Percentiles rank a stretch among this genome's conserved stretches.
Evolutionary conservation across 2,113 vertebrate species (phyloP).

Genomic region (Myotis davidii): DNA sequence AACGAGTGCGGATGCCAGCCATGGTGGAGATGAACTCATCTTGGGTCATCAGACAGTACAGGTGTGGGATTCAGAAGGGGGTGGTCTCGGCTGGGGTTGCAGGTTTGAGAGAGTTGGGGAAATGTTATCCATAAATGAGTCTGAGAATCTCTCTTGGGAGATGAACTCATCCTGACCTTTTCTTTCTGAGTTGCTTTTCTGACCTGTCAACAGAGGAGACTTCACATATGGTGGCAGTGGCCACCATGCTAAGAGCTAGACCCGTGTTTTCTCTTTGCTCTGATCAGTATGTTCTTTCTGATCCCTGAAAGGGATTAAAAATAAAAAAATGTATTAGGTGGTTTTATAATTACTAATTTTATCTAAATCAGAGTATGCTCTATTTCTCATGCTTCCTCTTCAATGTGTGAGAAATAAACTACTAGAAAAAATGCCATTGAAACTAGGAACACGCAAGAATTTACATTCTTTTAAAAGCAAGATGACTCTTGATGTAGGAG

Average conservation of each 20-base stretch:
- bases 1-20: not conserved
- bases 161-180: too few species aligned
- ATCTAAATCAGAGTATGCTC: not conserved
- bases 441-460: not conserved
- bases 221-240: not conserved
- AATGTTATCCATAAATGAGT: not conserved
- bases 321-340: not conserved
- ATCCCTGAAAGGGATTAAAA: not conserved
- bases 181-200: not conserved
- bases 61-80: not conserved
- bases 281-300: not conserved
- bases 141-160: not conserved
- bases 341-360: not conserved
- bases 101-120: too few species aligned
- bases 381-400: not conserved
- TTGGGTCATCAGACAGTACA: too few species aligned
- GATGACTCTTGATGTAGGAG: not conserved
- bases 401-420: not conserved
- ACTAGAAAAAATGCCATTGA: not conserved
- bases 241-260: not conserved
- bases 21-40: not conserved
- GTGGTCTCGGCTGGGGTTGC: not conserved
- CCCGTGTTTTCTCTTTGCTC: not conserved
- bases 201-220: not conserved
- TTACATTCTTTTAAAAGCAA: not conserved